Base-by-base conservation (phyloP, 2,888 invertebrate species). In the Eupithecia inturbata region DNA sequence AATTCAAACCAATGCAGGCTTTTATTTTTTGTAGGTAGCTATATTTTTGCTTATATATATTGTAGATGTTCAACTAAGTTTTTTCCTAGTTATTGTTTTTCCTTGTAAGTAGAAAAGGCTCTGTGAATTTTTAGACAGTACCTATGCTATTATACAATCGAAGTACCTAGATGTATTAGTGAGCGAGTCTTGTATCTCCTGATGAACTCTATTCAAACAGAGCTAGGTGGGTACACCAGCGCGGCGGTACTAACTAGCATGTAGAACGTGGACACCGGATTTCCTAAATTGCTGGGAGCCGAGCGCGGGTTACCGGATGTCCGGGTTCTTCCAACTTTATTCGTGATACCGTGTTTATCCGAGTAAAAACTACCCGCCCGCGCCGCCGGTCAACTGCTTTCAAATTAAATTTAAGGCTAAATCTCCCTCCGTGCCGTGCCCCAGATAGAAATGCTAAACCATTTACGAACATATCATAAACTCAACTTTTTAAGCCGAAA, bases 241-340 rank as follows among this genome's bases (percentile, higher is more conserved):
- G 31, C 31, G 62, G 62, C 31, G 41, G 70, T 63, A 53, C 66
- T 53, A 63, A 57, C 70, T 73, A 70, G n/a, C 72, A 70, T 70
- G 73, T 69, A 76, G 70, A 67, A 70, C 73, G 71, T 71, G 72
- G 70, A 77, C 71, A 75, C 71, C 79, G 79, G 79, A 80, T 77
- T 77, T 80, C 79, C 78, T 76, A 75, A 78, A 80, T 80, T 71
- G 78, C 10, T 26, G 31, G 69, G 68, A 64, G 68, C 67, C 39
- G 63, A 69, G 73, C n/a, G 60, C 64, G 19, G 70, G 67, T 49
- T 63, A 49, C 73, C 71, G 74, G 72, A 78, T 63, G 72, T 72
- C 76, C 77, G 81, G 78, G 62, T 66, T 80, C 79, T 78, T 76
- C 74, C 75, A 69, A 71, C 71, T 73, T 69, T 33, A 64, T 22